Conservation (phyloP, 2,888 invertebrate species). For the Papilio demoleus region DNA sequence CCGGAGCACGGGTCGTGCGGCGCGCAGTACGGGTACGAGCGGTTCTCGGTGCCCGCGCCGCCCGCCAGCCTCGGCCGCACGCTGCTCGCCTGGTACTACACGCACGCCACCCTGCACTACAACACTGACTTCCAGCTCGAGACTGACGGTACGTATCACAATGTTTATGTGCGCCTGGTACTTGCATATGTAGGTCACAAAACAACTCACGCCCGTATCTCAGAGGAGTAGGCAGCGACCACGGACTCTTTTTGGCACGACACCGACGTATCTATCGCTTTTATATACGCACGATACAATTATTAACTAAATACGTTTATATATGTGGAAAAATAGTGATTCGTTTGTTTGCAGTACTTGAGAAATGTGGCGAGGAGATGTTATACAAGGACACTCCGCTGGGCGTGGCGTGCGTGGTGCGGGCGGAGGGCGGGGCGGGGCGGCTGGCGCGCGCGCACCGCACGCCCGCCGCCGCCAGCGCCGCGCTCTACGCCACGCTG, state of each 20-base stretch:
- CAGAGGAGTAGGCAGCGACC: too few relatives aligned
- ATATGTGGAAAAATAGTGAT: neutral
- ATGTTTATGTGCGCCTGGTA: slow-evolving; percentile 46
- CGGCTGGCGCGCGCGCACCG: slow-evolving; percentile 40
- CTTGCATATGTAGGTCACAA: too few relatives aligned
- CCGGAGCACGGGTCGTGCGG: slow-evolving; percentile 52
- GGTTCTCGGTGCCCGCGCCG: slow-evolving; percentile 60
- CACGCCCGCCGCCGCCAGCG: slow-evolving; percentile 54
- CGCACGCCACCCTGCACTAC: slow-evolving; percentile 61
- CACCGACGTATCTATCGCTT: too few relatives aligned
- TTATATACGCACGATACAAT: too few relatives aligned
- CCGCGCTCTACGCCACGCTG: slow-evolving; percentile 66
- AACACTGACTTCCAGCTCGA: slow-evolving; percentile 50
- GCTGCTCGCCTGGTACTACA: slow-evolving; percentile 67
- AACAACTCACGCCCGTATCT: too few relatives aligned
- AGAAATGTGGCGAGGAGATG: slow-evolving; percentile 65
- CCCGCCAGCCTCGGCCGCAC: slow-evolving; percentile 49
- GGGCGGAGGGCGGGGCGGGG: slow-evolving; percentile 41
- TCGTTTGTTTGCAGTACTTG: slow-evolving; percentile 56
- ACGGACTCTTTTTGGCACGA: too few relatives aligned
- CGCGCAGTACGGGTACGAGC: slow-evolving; percentile 62
- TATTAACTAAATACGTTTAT: too few relatives aligned
- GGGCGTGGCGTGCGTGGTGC: slow-evolving; percentile 64
- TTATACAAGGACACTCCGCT: slow-evolving; percentile 66
- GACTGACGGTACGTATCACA: slow-evolving; percentile 54